phyloP scores from a whole-genome alignment of 2,888 invertebrate genomes.

The Trichacis sp. region DNA sequence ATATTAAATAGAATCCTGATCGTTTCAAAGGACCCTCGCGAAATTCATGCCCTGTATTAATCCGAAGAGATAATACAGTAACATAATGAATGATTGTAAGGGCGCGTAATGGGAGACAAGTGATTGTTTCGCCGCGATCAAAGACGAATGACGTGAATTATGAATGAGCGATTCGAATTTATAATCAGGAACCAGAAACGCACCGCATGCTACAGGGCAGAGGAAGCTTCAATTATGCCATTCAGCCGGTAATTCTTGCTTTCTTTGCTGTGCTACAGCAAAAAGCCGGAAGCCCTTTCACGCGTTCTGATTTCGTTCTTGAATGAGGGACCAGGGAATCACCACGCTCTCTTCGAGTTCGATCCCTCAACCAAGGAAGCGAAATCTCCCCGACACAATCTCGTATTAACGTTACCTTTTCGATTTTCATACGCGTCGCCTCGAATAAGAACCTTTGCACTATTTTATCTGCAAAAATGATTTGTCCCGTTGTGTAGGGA shows the following conservation, averaged over 20 bases:
- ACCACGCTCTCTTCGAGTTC: conserved; percentile 22
- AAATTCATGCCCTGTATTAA: no score
- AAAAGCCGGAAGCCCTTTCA: conserved; percentile 66
- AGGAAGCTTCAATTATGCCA: conserved; percentile 37
- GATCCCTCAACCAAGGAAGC: conserved; percentile 3
- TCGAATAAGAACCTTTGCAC: no score
- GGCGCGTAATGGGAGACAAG: conserved; percentile 16
- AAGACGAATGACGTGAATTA: conserved; percentile 36
- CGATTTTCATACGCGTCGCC: no score
- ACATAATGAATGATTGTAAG: no score
- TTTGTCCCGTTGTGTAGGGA: neutral
- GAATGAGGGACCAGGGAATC: conserved; percentile 28
- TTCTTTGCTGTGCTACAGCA: conserved; percentile 56
- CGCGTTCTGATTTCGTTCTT: conserved; percentile 49
- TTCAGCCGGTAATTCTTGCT: conserved; percentile 61
- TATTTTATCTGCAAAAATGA: neutral
- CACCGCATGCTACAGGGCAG: conserved; percentile 28
- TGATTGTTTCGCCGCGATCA: conserved; percentile 33
- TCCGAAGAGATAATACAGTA: no score
- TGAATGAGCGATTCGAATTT: conserved; percentile 56
- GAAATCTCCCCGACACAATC: neutral
- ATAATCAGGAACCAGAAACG: conserved; percentile 49
- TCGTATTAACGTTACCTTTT: conserved; percentile 26
- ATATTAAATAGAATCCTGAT: no score
- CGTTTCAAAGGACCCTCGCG: no score